Base-by-base conservation (phyloP, 2,888 invertebrate species). In the Calameuta pallipes region DNA sequence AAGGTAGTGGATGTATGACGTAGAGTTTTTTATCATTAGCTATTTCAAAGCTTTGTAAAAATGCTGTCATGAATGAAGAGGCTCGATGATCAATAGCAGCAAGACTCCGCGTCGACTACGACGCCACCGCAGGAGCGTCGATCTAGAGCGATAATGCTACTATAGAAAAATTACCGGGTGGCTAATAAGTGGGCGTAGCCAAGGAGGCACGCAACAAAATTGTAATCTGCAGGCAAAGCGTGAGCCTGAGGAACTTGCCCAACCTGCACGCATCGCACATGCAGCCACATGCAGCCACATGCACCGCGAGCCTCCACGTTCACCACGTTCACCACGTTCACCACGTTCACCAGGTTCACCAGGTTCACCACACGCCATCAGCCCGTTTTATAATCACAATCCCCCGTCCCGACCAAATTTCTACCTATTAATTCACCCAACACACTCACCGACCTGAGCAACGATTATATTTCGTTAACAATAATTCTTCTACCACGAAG, bases 141-240 rank as follows among this genome's bases (percentile, higher is more conserved):
- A 86, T 86, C 83, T 85, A 85, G 86, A 85, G 84, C 86, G 85
- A 89, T 87, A 87, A 88, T 85, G 82, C 82, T 80, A 74, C 80
- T 82, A 86, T 84, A 83, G 84, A 85, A 87, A 87, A 87, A 86
- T 86, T 87, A 84, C 84, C 81, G 83, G 83, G 78, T 82, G 79
- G 80, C 83, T 87, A 87, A 88, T 87, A 86, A 89, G 89, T 87
- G 87, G 86, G 85, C 87, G 85, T 84, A 83, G 83, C 83, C 81
- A 75, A 80, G 84, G 84, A 86, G 86, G 87, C 90, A 89, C 86
- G 90, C 89, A 89, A 90, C 85, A 86, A 86, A 85, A 85, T 84
- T 87, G 84, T 83, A 87, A 86, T 85, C 84, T 83, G 80, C 80
- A 79, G 80, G 84, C 82, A 75, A 82, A 88, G 86, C 84, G 80